phyloP scores from a whole-genome alignment of 2,888 invertebrate genomes.

The Parascotia fuliginaria region DNA sequence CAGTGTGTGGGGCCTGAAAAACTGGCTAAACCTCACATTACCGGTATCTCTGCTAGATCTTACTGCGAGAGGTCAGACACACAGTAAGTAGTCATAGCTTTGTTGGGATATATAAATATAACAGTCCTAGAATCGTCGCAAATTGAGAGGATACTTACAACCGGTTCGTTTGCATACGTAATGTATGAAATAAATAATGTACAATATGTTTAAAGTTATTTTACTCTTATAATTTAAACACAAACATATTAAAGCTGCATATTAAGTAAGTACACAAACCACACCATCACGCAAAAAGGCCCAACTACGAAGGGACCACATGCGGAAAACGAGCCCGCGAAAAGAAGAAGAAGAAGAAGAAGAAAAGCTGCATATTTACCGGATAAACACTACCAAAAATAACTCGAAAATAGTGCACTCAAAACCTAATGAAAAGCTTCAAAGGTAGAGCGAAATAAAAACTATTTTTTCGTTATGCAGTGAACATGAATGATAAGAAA shows the following conservation, averaged over 20 bases:
- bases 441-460: background rate
- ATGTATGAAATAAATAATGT: too few species aligned
- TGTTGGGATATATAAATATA: background rate
- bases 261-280: too few species aligned
- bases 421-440: background rate
- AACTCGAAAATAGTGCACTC: background rate
- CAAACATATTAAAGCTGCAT: too few species aligned
- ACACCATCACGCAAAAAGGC: too few species aligned
- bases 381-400: too few species aligned
- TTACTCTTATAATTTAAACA: too few species aligned
- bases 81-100: background rate
- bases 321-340: too few species aligned
- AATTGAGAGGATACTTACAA: background rate
- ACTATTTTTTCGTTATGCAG: background rate
- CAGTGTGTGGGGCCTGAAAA: constrained; percentile 4
- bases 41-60: background rate
- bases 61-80: background rate
- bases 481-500: constrained; percentile 15
- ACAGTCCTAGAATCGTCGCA: background rate
- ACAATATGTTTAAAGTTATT: too few species aligned
- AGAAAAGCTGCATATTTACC: too few species aligned
- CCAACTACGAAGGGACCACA: too few species aligned
- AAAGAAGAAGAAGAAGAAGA: too few species aligned
- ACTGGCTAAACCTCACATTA: constrained; percentile 6
- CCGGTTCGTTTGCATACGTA: background rate